Percentiles rank a stretch among this genome's conserved stretches.
Conservation (phyloP, 2,113 vertebrate genomes). For the Gobius niger region DNA sequence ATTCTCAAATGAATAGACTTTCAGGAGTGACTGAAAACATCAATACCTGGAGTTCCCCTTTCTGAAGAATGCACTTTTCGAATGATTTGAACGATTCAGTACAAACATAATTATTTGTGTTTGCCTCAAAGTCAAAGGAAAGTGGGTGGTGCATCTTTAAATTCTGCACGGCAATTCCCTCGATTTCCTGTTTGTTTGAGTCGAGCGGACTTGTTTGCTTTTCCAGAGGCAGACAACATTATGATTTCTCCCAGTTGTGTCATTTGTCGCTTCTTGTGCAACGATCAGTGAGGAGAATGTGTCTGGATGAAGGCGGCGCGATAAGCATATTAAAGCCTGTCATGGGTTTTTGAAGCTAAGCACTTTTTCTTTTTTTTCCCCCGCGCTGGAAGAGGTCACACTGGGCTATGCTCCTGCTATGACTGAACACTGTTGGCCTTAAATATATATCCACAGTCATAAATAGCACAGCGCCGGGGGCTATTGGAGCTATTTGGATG, state of each 20-base stretch:
- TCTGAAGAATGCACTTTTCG: too few relatives aligned
- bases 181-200: not conserved
- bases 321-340: constrained; percentile 35
- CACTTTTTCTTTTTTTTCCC: constrained; percentile 5
- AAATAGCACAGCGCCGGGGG: constrained; percentile 42
- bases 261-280: constrained; percentile 58
- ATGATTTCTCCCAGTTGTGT: constrained; percentile 38
- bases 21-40: too few relatives aligned
- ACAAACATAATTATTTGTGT: not conserved
- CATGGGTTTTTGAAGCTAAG: constrained; percentile 27
- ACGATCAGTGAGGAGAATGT: constrained; percentile 21
- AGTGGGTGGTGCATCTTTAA: not conserved
- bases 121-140: not conserved
- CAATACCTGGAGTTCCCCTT: too few relatives aligned
- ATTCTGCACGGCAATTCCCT: not conserved
- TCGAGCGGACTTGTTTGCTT: not conserved
- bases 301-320: constrained; percentile 39
- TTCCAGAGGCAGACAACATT: constrained; percentile 14
- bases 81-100: too few relatives aligned
- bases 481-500: constrained; percentile 39
- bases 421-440: constrained; percentile 28
- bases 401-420: constrained; percentile 45
- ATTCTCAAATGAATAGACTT: too few relatives aligned
- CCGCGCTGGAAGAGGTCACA: constrained; percentile 35
- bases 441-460: constrained; percentile 46